Percentiles rank a stretch among this genome's conserved stretches.
phyloP scores from a whole-genome alignment of 2,888 invertebrate species.

The Trissolcus japonicus region DNA sequence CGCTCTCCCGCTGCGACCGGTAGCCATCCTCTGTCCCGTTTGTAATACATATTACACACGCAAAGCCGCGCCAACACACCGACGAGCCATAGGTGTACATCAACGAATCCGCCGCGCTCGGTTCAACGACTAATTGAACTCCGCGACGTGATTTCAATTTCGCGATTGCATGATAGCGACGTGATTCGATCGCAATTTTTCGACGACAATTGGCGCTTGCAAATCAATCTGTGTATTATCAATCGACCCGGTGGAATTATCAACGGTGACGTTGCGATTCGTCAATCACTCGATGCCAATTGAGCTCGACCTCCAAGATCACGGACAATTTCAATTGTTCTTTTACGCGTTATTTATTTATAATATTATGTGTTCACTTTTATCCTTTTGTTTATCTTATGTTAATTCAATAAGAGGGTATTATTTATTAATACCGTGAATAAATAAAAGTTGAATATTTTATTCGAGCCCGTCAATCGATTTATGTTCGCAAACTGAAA shows the following conservation, averaged over 20 bases:
- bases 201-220: constrained; percentile 29
- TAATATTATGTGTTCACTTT: too few species aligned
- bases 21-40: constrained; percentile 76
- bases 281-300: constrained; percentile 30
- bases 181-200: constrained; percentile 19
- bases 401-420: too few species aligned
- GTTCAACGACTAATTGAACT: constrained; percentile 42
- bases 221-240: constrained; percentile 48
- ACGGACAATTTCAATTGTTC: constrained; percentile 24
- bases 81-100: constrained; percentile 30
- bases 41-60: constrained; percentile 70
- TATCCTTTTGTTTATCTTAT: too few species aligned
- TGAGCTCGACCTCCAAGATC: constrained; percentile 46
- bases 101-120: constrained; percentile 8
- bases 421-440: too few species aligned
- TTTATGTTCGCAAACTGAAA: too few species aligned
- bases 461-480: too few species aligned
- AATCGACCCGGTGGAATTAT: constrained; percentile 41
- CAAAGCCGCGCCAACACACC: constrained; percentile 15
- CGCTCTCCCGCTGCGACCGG: constrained; percentile 76
- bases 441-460: too few species aligned
- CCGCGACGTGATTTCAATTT: constrained; percentile 33
- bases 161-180: constrained; percentile 29
- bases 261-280: constrained; percentile 47
- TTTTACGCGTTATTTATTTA: background rate